phyloP scores from a whole-genome alignment of 2,888 invertebrate genomes.

The Thalpophila matura region DNA sequence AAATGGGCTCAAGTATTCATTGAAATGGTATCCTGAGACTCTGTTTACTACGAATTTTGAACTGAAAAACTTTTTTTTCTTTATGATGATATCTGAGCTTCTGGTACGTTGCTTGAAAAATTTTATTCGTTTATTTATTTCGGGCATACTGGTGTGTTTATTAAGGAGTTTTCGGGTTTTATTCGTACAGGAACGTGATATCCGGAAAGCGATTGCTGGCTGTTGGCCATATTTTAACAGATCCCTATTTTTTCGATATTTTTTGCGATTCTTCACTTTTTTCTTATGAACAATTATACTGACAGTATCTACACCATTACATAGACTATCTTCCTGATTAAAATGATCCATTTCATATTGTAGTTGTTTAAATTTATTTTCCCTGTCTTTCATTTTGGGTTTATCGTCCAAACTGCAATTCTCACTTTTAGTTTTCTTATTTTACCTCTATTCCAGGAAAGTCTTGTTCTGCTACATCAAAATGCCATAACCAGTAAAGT shows the following conservation, averaged over 20 bases:
- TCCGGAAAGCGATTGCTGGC: slow-evolving; percentile 29
- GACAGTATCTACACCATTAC: slow-evolving; percentile 13
- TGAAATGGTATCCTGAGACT: slow-evolving; percentile 22
- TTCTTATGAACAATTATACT: slow-evolving; percentile 39
- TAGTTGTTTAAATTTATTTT: neutral
- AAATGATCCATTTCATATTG: neutral
- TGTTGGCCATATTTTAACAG: slow-evolving; percentile 3
- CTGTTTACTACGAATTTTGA: slow-evolving; percentile 35
- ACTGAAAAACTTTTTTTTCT: neutral
- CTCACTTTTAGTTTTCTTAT: slow-evolving; percentile 2
- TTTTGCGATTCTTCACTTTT: slow-evolving; percentile 32
- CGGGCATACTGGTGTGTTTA: slow-evolving; percentile 35
- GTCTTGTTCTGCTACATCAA: slow-evolving; percentile 17
- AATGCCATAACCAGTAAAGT: slow-evolving; percentile 20
- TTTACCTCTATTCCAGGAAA: slow-evolving; percentile 13
- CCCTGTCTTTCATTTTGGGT: slow-evolving; percentile 27
- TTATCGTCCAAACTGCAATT: neutral
- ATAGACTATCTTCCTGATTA: slow-evolving; percentile 3
- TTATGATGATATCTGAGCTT: slow-evolving; percentile 22
- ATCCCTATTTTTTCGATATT: slow-evolving; percentile 8
- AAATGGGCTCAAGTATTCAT: slow-evolving; percentile 22
- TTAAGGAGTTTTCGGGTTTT: slow-evolving; percentile 11
- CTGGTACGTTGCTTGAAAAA: slow-evolving; percentile 13
- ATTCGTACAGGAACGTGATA: slow-evolving; percentile 14
- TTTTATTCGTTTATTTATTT: slow-evolving; percentile 21